Evolutionary conservation across 2,888 invertebrate species (phyloP).

Genomic region (Napeogenes sylphis): DNA sequence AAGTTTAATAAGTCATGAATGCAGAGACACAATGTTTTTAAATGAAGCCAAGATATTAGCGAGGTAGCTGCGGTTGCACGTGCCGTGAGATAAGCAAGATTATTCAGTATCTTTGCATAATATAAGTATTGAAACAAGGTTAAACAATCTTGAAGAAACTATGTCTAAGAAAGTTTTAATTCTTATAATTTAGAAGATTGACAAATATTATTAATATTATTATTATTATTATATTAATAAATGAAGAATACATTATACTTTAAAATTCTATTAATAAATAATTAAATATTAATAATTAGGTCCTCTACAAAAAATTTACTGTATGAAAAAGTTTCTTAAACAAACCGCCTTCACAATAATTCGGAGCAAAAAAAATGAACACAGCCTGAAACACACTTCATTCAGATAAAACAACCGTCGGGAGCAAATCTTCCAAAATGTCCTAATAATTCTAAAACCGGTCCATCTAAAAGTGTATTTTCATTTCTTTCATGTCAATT

Average conservation of each 20-base stretch:
- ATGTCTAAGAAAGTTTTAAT: background rate
- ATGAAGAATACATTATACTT: too few relatives aligned
- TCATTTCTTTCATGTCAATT: slow-evolving; percentile 32
- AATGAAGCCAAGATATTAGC: slow-evolving; percentile 2
- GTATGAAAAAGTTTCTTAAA: too few relatives aligned
- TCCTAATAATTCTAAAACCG: slow-evolving; percentile 16
- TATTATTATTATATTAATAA: too few relatives aligned
- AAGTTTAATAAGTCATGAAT: background rate
- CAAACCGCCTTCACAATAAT: too few relatives aligned
- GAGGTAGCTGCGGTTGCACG: background rate
- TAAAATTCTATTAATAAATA: too few relatives aligned
- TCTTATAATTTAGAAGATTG: background rate
- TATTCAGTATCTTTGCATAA: slow-evolving; percentile 1
- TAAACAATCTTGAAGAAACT: background rate
- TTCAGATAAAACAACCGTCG: slow-evolving; percentile 7
- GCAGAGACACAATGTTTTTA: slow-evolving; percentile 1
- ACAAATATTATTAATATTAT: too few relatives aligned
- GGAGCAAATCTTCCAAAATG: slow-evolving; percentile 15
- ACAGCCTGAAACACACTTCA: too few relatives aligned
- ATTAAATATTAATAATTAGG: too few relatives aligned
- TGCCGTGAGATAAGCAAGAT: background rate
- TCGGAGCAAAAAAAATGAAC: too few relatives aligned
- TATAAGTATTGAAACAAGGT: background rate
- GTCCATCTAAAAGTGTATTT: slow-evolving; percentile 18
- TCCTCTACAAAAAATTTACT: too few relatives aligned